phyloP scores from a whole-genome alignment of 2,797 vertebrate genomes.

The Sebastes itinus region DNA sequence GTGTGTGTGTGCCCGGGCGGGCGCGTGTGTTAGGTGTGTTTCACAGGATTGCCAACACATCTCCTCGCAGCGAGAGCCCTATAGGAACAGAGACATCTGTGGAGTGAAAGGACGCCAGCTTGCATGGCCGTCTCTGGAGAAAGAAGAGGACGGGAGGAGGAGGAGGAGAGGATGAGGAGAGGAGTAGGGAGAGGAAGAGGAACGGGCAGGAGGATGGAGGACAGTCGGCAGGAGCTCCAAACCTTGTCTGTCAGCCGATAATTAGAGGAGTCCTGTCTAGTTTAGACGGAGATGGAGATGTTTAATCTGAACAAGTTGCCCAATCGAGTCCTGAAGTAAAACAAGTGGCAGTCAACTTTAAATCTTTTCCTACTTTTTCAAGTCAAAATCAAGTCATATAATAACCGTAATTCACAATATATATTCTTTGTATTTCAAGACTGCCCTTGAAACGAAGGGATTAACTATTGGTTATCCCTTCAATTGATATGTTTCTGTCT shows the following conservation, averaged over 20 bases:
- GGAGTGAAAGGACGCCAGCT: conserved; percentile 82
- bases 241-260: conserved; percentile 47
- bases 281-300: conserved; percentile 38
- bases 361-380: neutral
- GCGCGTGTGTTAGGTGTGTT: conserved; percentile 76
- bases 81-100: conserved; percentile 85
- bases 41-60: conserved; percentile 82
- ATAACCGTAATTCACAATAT: neutral
- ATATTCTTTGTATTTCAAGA: neutral
- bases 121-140: conserved; percentile 78
- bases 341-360: neutral
- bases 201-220: conserved; percentile 30
- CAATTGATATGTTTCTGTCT: neutral
- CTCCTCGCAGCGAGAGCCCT: conserved; percentile 79
- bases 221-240: conserved; percentile 46
- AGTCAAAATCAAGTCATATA: neutral
- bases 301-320: conserved; percentile 18
- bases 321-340: neutral
- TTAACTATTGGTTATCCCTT: neutral
- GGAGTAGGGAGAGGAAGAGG: conserved; percentile 39
- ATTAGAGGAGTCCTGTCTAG: conserved; percentile 41
- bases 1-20: conserved; percentile 36
- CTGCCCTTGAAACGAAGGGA: neutral
- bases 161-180: conserved; percentile 42
- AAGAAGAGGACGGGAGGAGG: conserved; percentile 57